A percentile compares a stretch with the other conserved stretches of the same genome.
Evolutionary conservation across 2,113 vertebrate genomes (phyloP).

Genomic region (Pelmatolapia mariae): DNA sequence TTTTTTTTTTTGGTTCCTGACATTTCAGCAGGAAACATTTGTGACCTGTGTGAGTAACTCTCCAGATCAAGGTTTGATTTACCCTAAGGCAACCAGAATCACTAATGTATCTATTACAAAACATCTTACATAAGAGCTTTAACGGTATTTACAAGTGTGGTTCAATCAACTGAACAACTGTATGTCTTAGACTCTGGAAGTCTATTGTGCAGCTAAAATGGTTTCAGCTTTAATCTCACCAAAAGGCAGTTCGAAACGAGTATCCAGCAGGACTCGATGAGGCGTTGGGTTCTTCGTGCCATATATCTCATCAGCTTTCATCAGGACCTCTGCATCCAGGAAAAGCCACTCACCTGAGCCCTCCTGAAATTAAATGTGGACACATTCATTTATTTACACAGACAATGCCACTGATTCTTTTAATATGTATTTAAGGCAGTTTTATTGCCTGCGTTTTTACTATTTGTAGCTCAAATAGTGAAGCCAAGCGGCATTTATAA

Average conservation of each 20-base stretch:
- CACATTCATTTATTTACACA: not conserved
- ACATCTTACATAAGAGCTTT: not conserved
- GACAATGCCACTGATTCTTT: not conserved
- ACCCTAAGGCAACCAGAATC: not conserved
- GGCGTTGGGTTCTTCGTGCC: constrained; percentile 93
- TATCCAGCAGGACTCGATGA: constrained; percentile 88
- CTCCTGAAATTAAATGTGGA: constrained; percentile 73
- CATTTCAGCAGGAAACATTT: constrained; percentile 25
- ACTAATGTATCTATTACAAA: not conserved
- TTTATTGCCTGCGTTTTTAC: not conserved
- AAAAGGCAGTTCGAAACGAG: constrained; percentile 93
- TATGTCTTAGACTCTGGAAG: not conserved
- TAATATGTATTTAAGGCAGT: not conserved
- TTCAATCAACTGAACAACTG: not conserved
- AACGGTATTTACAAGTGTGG: not conserved
- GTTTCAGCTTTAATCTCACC: constrained; percentile 73
- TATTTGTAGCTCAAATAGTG: not conserved
- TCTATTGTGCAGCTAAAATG: not conserved
- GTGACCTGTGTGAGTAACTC: constrained; percentile 12
- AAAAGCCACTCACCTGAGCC: constrained; percentile 91
- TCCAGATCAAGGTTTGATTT: not conserved
- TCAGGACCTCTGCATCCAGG: constrained; percentile 88
- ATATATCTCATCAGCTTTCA: constrained; percentile 94
- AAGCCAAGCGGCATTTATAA: not conserved
- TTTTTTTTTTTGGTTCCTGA: not conserved